A percentile compares a stretch with the other conserved stretches of the same genome.
These are phyloP conservation scores for Drosophila quasianomalipes DNA, from an alignment of 2,888 invertebrate genomes.

Conservation along the genomic window DNA sequence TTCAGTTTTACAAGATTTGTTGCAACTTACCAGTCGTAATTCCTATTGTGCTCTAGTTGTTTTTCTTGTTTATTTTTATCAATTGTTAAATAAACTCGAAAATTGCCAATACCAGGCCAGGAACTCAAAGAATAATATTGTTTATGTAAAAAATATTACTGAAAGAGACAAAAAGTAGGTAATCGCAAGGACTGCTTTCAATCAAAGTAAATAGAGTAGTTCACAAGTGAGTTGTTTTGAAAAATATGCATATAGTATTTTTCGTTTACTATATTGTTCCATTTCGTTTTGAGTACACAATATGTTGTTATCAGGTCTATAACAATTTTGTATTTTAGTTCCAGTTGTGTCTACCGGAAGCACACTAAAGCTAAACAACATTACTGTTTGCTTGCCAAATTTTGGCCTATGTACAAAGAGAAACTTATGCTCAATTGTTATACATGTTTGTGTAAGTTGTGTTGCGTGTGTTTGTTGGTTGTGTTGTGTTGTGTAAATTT, in stretches of 20 bases:
- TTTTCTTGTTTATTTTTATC: neutral
- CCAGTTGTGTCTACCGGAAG: conserved; percentile 47
- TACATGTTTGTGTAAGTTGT: conserved; percentile 6
- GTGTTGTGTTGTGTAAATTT: conserved; percentile 7
- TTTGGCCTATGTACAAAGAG: conserved; percentile 31
- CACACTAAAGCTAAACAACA: conserved; percentile 50
- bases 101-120: neutral
- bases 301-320: conserved; percentile 29
- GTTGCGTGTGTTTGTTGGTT: conserved; percentile 3
- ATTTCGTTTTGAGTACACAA: conserved; percentile 41
- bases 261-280: conserved; percentile 33
- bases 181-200: neutral
- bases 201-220: neutral
- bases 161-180: neutral
- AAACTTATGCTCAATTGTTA: conserved; percentile 12
- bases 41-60: neutral
- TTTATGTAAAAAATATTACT: neutral
- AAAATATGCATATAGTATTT: conserved; percentile 44
- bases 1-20: neutral
- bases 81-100: neutral
- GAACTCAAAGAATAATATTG: neutral
- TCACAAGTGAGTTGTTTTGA: conserved; percentile 9
- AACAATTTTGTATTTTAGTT: conserved; percentile 54
- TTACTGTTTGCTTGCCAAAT: conserved; percentile 34
- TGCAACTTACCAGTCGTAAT: neutral